These are phyloP conservation scores for Cheracebus regulus DNA, from an alignment of 2,797 vertebrate genomes.

Conservation along the genomic window DNA sequence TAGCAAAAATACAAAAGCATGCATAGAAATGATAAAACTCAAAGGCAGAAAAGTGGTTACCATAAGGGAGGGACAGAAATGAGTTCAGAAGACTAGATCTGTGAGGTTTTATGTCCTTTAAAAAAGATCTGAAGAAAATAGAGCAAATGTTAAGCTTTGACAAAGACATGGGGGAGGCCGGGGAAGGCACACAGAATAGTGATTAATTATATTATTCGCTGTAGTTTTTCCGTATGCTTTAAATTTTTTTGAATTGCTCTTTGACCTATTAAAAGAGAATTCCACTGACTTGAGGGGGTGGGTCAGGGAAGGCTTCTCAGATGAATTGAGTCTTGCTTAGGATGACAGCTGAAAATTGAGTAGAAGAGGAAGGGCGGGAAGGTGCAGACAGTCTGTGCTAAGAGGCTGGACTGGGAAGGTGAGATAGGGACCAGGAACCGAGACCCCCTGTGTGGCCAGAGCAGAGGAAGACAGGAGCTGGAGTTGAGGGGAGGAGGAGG, in stretches of 20 bases:
- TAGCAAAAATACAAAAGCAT: not conserved
- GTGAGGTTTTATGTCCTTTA: not conserved
- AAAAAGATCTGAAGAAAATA: conserved; percentile 23
- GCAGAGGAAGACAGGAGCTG: not conserved
- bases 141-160: not conserved
- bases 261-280: not conserved
- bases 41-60: not conserved
- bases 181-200: not conserved
- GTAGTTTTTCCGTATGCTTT: not conserved
- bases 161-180: not conserved
- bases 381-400: not conserved
- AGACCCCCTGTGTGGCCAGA: not conserved
- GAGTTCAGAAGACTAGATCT: not conserved
- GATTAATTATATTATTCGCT: not conserved
- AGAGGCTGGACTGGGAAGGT: not conserved
- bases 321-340: not conserved
- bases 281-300: not conserved
- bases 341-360: not conserved
- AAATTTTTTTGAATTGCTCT: not conserved
- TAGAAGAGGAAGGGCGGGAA: not conserved
- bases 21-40: not conserved
- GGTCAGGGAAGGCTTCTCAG: not conserved
- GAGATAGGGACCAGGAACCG: not conserved
- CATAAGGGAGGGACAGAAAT: not conserved
- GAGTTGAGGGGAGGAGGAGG: no score